Percentiles rank a stretch among this genome's conserved stretches.
These are phyloP conservation scores for Phoxinus dragarum DNA, from an alignment of 2,797 vertebrate genomes.

Conservation along the genomic window DNA sequence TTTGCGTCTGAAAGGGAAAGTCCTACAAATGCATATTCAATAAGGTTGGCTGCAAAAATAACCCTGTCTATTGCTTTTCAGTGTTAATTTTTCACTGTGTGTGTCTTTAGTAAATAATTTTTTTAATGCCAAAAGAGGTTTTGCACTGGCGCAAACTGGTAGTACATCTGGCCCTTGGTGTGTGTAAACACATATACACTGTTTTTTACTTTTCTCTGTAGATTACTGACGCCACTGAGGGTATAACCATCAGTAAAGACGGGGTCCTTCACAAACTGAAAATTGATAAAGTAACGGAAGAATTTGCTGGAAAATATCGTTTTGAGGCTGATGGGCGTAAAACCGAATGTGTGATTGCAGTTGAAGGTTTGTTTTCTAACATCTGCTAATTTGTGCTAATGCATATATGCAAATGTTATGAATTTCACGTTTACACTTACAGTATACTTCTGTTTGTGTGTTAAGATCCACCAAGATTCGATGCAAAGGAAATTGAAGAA, in stretches of 20 bases:
- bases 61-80: too few relatives aligned
- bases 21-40: too few relatives aligned
- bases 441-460: slow-evolving; percentile 1
- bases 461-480: slow-evolving; percentile 86
- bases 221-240: slow-evolving; percentile 70
- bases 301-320: slow-evolving; percentile 85
- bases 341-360: slow-evolving; percentile 82
- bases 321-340: slow-evolving; percentile 88
- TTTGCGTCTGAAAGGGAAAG: too few relatives aligned
- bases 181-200: not conserved
- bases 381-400: not conserved
- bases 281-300: slow-evolving; percentile 79
- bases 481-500: slow-evolving; percentile 73
- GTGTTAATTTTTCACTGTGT: too few relatives aligned
- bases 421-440: not conserved
- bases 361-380: slow-evolving; percentile 80
- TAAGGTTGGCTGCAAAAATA: too few relatives aligned
- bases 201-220: slow-evolving; percentile 27
- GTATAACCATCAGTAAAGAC: slow-evolving; percentile 78
- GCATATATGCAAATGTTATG: not conserved
- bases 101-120: too few relatives aligned
- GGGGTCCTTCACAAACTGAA: slow-evolving; percentile 81
- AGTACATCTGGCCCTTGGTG: not conserved
- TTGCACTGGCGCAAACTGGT: too few relatives aligned
- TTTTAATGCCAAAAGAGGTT: too few relatives aligned